Evolutionary conservation across 2,797 vertebrate genomes (phyloP).

Genomic region (Spinus pinus): DNA sequence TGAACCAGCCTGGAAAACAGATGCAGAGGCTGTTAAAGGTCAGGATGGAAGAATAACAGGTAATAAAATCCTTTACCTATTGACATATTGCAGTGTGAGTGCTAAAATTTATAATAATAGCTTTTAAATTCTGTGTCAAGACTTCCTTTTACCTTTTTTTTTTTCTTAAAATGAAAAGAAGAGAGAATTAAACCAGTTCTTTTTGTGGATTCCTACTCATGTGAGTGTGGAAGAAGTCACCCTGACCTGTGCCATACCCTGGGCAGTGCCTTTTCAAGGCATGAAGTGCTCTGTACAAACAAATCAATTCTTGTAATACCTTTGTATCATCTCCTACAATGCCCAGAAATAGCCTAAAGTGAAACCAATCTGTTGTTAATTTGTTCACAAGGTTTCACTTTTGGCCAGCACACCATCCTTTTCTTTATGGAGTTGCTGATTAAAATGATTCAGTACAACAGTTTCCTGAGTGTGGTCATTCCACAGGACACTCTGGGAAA

Average conservation of each 20-base stretch:
- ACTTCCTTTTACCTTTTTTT: not conserved
- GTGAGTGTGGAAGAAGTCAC: not conserved
- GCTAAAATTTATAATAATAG: not conserved
- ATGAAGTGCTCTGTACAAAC: not conserved
- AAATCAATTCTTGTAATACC: not conserved
- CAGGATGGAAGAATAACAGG: not conserved
- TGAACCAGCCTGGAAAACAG: not conserved
- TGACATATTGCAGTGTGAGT: not conserved
- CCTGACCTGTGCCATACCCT: not conserved
- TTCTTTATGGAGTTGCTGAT: not conserved
- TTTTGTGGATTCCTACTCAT: not conserved
- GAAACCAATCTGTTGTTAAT: not conserved
- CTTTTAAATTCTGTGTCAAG: not conserved
- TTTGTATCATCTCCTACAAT: not conserved
- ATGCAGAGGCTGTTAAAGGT: not conserved
- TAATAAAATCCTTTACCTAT: not conserved
- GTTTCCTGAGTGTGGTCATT: rapidly evolving
- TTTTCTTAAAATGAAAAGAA: not conserved
- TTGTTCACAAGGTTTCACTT: not conserved
- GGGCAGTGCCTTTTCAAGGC: not conserved
- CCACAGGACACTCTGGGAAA: not conserved
- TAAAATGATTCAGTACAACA: not conserved
- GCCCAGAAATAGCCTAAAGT: not conserved
- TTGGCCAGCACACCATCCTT: not conserved
- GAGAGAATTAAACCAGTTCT: not conserved